phyloP scores from a whole-genome alignment of 2,113 vertebrate species.

The Erythrocebus patas region DNA sequence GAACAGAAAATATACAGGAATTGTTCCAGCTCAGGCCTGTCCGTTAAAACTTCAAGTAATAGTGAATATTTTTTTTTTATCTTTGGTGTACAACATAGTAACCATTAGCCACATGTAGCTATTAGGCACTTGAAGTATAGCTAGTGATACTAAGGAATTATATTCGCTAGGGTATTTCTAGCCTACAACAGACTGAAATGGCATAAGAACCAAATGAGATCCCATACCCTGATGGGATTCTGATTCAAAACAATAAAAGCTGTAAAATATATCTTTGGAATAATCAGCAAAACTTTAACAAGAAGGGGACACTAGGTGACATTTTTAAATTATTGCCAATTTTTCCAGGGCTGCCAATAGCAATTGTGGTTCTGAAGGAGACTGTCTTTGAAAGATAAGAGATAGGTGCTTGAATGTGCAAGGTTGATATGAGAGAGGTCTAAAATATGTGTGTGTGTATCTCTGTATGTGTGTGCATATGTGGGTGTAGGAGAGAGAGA shows the following conservation, averaged over 20 bases:
- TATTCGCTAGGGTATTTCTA: not conserved
- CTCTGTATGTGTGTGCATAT: not conserved
- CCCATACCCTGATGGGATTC: not conserved
- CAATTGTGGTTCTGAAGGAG: not conserved
- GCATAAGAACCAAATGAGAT: too few species aligned
- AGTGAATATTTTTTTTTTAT: not conserved
- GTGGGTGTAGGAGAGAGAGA: not conserved
- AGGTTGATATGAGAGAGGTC: too few species aligned
- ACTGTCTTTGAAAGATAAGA: not conserved
- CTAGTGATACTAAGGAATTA: not conserved
- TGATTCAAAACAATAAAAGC: not conserved
- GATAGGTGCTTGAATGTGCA: not conserved
- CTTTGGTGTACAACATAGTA: not conserved
- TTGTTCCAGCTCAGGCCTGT: not conserved
- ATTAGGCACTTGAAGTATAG: not conserved
- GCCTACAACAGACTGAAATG: not conserved
- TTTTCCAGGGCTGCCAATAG: not conserved
- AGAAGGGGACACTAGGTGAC: not conserved
- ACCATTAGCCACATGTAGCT: too few species aligned
- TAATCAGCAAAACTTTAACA: not conserved
- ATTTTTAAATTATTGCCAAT: not conserved
- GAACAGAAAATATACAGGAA: not conserved
- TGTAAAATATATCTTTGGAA: not conserved
- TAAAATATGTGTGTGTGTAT: not conserved
- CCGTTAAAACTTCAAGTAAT: not conserved